Conservation (phyloP, 2,113 vertebrate genomes). For the Camelus dromedarius region DNA sequence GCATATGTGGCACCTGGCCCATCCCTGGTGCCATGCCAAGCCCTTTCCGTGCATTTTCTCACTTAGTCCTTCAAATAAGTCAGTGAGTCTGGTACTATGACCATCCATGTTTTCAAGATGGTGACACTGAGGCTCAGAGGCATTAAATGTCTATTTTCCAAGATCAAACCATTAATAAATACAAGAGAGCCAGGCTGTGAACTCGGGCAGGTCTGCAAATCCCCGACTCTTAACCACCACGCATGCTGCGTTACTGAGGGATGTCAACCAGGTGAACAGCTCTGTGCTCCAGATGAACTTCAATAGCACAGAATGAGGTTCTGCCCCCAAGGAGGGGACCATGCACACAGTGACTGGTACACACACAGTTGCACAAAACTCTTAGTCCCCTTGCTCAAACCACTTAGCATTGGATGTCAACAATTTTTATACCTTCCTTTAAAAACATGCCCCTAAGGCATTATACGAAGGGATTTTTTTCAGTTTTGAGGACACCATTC, state of each 20-base stretch:
- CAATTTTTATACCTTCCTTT: neutral
- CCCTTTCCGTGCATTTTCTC: neutral
- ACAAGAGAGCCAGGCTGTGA: neutral
- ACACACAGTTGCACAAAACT: neutral
- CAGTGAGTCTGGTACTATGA: no score
- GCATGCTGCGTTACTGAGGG: neutral
- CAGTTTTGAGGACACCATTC: neutral
- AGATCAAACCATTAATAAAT: neutral
- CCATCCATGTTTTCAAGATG: neutral
- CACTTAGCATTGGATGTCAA: neutral
- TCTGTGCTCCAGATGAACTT: fast-evolving
- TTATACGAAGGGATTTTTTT: neutral
- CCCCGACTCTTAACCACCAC: neutral
- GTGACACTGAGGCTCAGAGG: neutral
- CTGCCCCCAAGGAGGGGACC: neutral
- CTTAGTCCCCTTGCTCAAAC: neutral
- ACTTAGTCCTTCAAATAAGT: neutral
- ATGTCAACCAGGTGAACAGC: neutral
- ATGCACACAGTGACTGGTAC: fast-evolving
- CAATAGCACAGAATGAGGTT: neutral
- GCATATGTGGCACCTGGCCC: neutral
- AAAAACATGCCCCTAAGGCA: neutral
- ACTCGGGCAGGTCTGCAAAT: no score
- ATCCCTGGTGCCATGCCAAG: neutral
- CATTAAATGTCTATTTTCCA: neutral